A percentile compares a stretch with the other conserved stretches of the same genome.
phyloP scores from a whole-genome alignment of 2,113 vertebrate genomes.

The Psilopogon haemacephalus region DNA sequence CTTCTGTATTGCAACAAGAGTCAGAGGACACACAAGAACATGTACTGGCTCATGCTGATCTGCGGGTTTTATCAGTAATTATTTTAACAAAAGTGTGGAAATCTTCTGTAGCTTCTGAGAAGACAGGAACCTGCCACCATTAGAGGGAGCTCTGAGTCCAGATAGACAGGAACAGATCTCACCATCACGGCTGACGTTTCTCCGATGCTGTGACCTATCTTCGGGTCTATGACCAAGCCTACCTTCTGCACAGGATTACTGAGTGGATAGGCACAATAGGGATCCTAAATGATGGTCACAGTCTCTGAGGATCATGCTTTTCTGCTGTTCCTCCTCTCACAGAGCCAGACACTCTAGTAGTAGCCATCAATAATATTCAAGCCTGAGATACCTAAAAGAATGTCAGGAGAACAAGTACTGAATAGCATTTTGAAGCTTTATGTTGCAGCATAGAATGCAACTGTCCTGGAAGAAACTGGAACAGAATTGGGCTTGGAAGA shows the following conservation, averaged over 20 bases:
- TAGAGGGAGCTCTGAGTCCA: not conserved
- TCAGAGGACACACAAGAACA: not conserved
- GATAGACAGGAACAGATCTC: not conserved
- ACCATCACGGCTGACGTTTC: not conserved
- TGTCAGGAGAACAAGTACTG: not conserved
- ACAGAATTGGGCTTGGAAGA: not conserved
- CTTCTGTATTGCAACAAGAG: not conserved
- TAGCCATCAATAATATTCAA: not conserved
- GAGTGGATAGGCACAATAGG: not conserved
- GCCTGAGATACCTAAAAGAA: not conserved
- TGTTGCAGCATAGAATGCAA: not conserved
- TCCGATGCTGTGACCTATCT: not conserved
- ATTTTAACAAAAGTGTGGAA: not conserved
- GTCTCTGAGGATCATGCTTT: not conserved
- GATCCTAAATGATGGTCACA: not conserved
- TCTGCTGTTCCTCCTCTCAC: not conserved
- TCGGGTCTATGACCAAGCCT: not conserved
- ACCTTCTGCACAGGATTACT: not conserved
- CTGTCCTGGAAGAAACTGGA: not conserved
- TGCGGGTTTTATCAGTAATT: not conserved
- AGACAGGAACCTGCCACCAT: not conserved
- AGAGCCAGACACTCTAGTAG: accelerated
- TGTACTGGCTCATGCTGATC: accelerated
- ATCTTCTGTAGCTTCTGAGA: not conserved
- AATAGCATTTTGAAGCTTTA: not conserved